Evolutionary conservation across 2,113 vertebrate genomes (phyloP), one percentile per base, ranked within the genome.

Genomic region (Pelecanoides urinatrix): DNA sequence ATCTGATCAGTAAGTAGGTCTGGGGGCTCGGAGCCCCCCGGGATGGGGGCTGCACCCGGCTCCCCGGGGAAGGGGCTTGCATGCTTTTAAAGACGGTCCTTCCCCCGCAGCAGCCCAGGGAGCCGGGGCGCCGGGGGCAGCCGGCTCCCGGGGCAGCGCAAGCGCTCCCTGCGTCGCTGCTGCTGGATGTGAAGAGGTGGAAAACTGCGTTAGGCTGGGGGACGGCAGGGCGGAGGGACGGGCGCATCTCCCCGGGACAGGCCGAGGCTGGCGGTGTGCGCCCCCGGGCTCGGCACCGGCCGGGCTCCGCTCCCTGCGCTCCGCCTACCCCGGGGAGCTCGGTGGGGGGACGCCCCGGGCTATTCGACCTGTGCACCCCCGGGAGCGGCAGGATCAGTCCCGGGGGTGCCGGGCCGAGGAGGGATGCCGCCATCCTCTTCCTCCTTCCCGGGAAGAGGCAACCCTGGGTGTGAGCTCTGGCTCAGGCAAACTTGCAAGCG

Each of bases 1-100:
- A 92, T 21, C 75, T 97, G 75, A 92, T 96, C 88, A 98, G 98
- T 98, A 97, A 98, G 98, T 98, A 86, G 87, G n/a, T 63, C 16
- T 65, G 73, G 42, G 88, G 34, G 44, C 16, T 47, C 34, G 44
- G 49, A 89, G 13, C 20, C 13, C 5, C 13, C 12, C 38, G 70
- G 23, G 44, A 5, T 11, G 16, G 32, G n/a, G 34, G 9, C 26
- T 29, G 70, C 30, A 5, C 56, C 16, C 29, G 13, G 30, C 5
- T 78, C 19, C 45, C 61, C 40, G 29, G 29, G 1, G 16, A 26
- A 45, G 47, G 84, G 44, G 56, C 12, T 70, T 10, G 67, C 72
- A 30, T 83, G 63, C 13, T 75, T 25, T 29, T 36, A 5, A 8
- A 36, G 49, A 36, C 6, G n/a, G 2, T 22, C 72, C 38, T 55